phyloP scores from a whole-genome alignment of 2,113 vertebrate species.

The Gnathonemus longibarbis region DNA sequence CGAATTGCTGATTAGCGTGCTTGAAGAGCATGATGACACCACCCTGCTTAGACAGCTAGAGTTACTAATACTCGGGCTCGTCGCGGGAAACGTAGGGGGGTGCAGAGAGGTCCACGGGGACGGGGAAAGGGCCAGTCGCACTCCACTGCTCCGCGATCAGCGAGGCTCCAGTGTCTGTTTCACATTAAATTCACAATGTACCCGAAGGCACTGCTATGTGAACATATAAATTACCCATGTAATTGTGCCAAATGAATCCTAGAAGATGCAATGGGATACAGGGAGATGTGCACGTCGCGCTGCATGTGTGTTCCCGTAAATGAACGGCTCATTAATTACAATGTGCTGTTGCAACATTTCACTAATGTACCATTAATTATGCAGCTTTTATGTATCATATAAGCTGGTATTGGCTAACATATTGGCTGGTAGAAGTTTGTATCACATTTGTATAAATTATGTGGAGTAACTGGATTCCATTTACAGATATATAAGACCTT shows the following conservation, averaged over 20 bases:
- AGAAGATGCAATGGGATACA: neutral
- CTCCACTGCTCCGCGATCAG: neutral
- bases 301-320: neutral
- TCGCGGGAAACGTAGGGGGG: neutral
- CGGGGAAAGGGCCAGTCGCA: neutral
- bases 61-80: no score
- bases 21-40: no score
- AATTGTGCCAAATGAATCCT: conserved; percentile 14
- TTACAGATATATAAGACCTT: neutral
- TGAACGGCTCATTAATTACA: neutral
- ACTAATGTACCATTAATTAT: neutral
- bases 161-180: neutral
- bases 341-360: neutral
- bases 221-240: conserved; percentile 9
- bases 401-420: neutral
- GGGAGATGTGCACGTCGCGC: neutral
- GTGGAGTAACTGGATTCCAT: neutral
- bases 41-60: neutral
- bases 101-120: no score
- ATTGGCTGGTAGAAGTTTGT: neutral
- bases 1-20: no score
- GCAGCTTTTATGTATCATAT: neutral
- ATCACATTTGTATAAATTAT: neutral
- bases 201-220: neutral
- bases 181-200: conserved; percentile 11